A percentile compares a stretch with the other conserved stretches of the same genome.
Evolutionary conservation across 30 jellyfish, hydroid and myxozoan species (phyloP).

Genomic region (Chrysaora quinquecirrha): DNA sequence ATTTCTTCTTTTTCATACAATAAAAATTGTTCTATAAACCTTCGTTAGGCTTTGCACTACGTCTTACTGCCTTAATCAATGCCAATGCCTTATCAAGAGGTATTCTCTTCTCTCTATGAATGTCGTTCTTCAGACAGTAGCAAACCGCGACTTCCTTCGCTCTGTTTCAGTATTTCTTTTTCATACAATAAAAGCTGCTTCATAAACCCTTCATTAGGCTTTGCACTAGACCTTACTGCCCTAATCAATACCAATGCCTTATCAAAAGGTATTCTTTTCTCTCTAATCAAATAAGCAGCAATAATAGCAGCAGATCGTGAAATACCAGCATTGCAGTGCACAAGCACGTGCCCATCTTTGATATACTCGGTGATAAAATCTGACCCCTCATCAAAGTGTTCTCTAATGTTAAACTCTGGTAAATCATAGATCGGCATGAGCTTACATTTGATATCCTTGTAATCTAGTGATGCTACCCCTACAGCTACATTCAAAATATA

Average conservation of each 20-base stretch:
- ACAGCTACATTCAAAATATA: constrained; percentile 74
- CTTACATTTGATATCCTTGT: constrained; percentile 12
- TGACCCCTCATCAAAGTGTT: constrained; percentile 42
- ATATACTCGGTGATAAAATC: constrained; percentile 24
- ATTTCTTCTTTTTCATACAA: constrained; percentile 32
- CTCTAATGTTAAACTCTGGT: constrained; percentile 63
- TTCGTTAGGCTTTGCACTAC: constrained; percentile 63
- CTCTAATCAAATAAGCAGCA: constrained; percentile 62
- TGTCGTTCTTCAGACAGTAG: too few species aligned
- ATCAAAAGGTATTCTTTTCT: constrained; percentile 11
- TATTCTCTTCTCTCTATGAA: constrained; percentile 23
- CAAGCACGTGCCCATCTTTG: constrained; percentile 53
- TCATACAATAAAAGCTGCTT: constrained; percentile 38
- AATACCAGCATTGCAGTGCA: constrained; percentile 81
- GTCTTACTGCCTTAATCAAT: constrained; percentile 51
- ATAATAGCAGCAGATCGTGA: constrained; percentile 74
- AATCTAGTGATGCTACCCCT: constrained; percentile 22
- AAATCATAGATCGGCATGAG: constrained; percentile 48
- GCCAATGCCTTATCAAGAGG: constrained; percentile 35
- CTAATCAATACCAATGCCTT: constrained; percentile 46
- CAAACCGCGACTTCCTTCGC: too few species aligned
- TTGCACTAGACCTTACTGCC: constrained; percentile 45
- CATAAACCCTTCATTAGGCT: constrained; percentile 82
- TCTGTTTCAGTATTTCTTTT: constrained; percentile 9
- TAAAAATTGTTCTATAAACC: constrained; percentile 59